Base-by-base conservation (phyloP, 2,888 invertebrate species). In the Augiades crinisus region DNA sequence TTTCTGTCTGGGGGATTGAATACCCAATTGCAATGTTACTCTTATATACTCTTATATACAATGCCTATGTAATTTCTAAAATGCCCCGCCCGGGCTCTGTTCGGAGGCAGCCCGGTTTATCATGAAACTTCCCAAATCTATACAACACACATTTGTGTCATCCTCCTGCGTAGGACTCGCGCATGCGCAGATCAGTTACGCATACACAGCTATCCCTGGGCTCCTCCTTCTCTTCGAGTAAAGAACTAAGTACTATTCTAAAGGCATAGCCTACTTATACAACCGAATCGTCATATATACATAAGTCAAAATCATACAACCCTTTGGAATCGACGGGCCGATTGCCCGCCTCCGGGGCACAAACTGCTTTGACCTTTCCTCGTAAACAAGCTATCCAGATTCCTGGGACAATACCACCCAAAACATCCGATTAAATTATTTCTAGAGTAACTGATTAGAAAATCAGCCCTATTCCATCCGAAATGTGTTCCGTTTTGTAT, bases 311-410 rank as follows among this genome's bases (percentile, higher is more conserved):
- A 27, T 27, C 27, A n/a, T 24, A 24, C 24, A 12, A 38, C 4
- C 14, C 38, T 4, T 38, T 8, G 4, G 6, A 12, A 7, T 12
- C 13, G 22, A 38, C 7, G 13, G 22, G 12, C 12, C 27, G 27
- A 2, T 27, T 4, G 27, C 10, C 14, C 19, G 31, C 31, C 7
- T 21, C 12, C 31, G 10, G n/a, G 13, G 31, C 21, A 19, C 21
- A 21, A 44, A 33, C 12, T n/a, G 27, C 12, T 43, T 43, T 8
- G 21, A 31, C 21, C 31, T 33, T 33, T 33, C 21, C 31, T 33
- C 13, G 33, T 33, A 33, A 44, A 33, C 44, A 44, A 22, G 14
- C 45, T 22, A 34, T 34, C 27, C 41, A 17, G 27, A 41, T 45
- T 45, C 45, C 10, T 3, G 14, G 3, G 14, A n/a, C 33, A 16